Evolutionary conservation across 2,888 invertebrate genomes (phyloP), one percentile per base, ranked within the genome.

Genomic region (Noctua janthe): DNA sequence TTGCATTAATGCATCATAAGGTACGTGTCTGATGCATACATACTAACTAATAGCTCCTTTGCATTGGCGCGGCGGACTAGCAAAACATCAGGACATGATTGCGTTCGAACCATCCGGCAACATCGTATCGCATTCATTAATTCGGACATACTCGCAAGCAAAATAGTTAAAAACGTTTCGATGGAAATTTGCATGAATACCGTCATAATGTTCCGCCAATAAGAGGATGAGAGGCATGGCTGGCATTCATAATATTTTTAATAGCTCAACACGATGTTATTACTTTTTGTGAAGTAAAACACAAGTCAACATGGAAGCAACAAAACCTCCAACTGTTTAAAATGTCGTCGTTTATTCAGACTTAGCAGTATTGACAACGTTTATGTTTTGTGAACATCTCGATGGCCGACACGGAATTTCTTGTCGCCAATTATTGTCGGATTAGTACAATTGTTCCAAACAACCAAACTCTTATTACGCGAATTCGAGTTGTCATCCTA

Each of bases 401-500:
- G 62, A 80, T 71, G 64, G 70, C 43, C 77, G 71, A 81, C 76
- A 83, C 74, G 59, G 74, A 89, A 89, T 86, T 89, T 84, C 67
- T 87, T 86, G 86, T 84, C 82, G 74, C 82, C 85, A 89, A 83
- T 88, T 85, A 86, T 88, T 87, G 83, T 84, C 74, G 82, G 79
- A 89, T 90, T 84, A 87, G 81, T 78, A 88, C 83, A 87, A 90
- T 88, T 88, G 88, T 89, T 87, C 75, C 87, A 87, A 91, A 90
- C 90, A 91, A 87, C 86, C 87, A 86, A 88, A 90, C 84, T 90
- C 88, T 87, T 88, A 88, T 90, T 88, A 88, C 83, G 86, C 72
- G 86, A 91, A 91, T 91, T 88, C 80, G 83, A 86, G 81, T 87
- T 89, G 90, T 90, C 90, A 90, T 88, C 85, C 87, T 84, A 81